These are phyloP conservation scores for Heteromurus nitidus DNA, from an alignment of 2,888 invertebrate species.

Conservation along the genomic window DNA sequence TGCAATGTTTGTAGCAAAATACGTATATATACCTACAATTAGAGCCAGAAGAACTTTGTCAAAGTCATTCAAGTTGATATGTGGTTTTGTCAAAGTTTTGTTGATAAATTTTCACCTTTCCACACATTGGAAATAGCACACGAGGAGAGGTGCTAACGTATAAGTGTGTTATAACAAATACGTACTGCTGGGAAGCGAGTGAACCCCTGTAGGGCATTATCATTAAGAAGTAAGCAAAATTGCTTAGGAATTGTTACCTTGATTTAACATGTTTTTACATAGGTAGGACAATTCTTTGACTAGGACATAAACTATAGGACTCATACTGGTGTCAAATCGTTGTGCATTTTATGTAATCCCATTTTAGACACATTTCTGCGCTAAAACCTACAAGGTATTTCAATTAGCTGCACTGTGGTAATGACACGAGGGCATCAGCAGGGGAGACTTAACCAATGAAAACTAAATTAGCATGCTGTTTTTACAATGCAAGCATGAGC, in stretches of 20 bases:
- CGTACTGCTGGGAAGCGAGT: constrained; percentile 34
- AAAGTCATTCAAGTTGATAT: neutral
- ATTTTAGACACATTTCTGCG: constrained; percentile 13
- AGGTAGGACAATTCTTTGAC: neutral
- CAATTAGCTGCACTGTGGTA: constrained; percentile 1
- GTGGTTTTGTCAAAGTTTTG: neutral
- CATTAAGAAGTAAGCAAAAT: constrained; percentile 31
- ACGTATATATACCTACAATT: no score
- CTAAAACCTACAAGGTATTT: neutral
- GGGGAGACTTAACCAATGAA: constrained; percentile 37
- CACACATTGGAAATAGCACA: constrained; percentile 8
- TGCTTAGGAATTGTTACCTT: neutral
- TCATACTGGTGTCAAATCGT: constrained; percentile 21
- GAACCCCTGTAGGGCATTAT: constrained; percentile 60
- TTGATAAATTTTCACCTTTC: constrained; percentile 57
- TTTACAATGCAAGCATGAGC: constrained; percentile 44
- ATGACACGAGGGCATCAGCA: constrained; percentile 53
- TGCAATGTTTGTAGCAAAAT: neutral
- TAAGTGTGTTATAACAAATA: neutral
- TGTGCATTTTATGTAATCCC: no score
- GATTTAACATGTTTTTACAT: neutral
- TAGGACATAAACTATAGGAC: neutral
- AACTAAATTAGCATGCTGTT: constrained; percentile 48
- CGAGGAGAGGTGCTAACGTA: neutral
- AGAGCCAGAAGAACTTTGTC: no score